Evolutionary conservation across 2,113 vertebrate genomes (phyloP).

Genomic region (Urocolius indicus): DNA sequence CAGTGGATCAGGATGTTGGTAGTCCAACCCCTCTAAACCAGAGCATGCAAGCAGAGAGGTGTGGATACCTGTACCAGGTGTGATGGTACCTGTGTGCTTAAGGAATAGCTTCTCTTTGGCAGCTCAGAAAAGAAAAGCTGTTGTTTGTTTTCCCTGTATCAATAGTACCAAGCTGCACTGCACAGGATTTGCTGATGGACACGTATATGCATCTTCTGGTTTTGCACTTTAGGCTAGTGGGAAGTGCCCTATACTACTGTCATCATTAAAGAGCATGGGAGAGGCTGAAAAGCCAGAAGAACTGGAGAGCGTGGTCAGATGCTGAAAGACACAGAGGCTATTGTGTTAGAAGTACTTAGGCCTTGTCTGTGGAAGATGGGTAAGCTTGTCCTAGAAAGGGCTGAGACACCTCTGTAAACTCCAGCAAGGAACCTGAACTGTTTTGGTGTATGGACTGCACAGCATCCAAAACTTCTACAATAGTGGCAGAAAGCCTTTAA

Average conservation of each 20-base stretch:
- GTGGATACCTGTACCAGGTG: not conserved
- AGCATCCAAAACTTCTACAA: not conserved
- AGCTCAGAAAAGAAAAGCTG: not conserved
- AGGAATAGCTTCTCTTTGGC: not conserved
- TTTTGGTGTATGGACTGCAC: not conserved
- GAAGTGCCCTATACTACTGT: rapidly evolving
- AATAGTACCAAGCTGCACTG: not conserved
- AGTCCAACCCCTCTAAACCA: not conserved
- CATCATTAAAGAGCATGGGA: not conserved
- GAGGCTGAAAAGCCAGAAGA: not conserved
- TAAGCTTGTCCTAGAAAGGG: not conserved
- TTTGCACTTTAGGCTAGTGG: not conserved
- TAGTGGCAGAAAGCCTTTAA: not conserved
- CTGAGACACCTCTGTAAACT: not conserved
- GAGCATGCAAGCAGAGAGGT: not conserved
- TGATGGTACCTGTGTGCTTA: not conserved
- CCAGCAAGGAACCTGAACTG: not conserved
- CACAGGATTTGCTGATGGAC: not conserved
- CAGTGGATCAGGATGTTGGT: not conserved
- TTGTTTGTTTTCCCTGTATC: not conserved
- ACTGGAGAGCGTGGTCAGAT: not conserved
- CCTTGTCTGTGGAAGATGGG: not conserved
- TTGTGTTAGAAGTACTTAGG: not conserved
- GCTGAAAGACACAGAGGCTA: not conserved
- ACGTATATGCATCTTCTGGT: not conserved